Evolutionary conservation across 1,140 invertebrate species (phyloP), one percentile per base, ranked within the genome.

Genomic region (Magallana gigas): DNA sequence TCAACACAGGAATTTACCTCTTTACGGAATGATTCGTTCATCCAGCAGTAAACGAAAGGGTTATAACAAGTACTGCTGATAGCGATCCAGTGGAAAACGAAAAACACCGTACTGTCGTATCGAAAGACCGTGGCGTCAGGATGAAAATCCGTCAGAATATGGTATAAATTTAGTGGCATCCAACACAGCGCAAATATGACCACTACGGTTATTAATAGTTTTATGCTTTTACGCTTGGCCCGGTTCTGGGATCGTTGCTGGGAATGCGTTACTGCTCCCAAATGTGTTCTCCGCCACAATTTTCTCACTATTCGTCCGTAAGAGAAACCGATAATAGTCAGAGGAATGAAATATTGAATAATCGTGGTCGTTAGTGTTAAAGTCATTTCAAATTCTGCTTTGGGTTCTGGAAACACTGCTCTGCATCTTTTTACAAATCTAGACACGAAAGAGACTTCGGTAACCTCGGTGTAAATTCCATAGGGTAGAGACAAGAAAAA

Each of bases 61-160:
- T 96, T 96, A 88, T 95, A 95, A 84, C 95, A 95, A 8, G 96
- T 96, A 83, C 95, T 95, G 84, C 95, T 95, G 93, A 96, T 95
- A 6, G 96, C 95, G 23, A 96, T 92, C 91, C 95, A 95, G 90
- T 96, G 96, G 29, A 95, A 95, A 68, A 94, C 90, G 71, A 96
- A 95, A 86, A 95, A 96, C 29, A 90, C 92, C 23, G 90, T 91
- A n/a, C 91, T 90, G 82, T 91, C 90, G 88, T 94, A 93, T 56
- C 86, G 87, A 88, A 93, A 93, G 12, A 90, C 83, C 36, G 89
- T 68, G 1, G 90, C 36, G 80, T 93, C 92, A 23, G 95, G 94
- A 57, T 96, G 94, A 83, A 96, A 95, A 88, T 96, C 95, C 9
- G 95, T 93, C 12, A 96, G 90, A 4, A 96, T 86, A 87, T 96